These are phyloP conservation scores for Cisticola juncidis DNA, from an alignment of 2,113 vertebrate species.

Conservation along the genomic window DNA sequence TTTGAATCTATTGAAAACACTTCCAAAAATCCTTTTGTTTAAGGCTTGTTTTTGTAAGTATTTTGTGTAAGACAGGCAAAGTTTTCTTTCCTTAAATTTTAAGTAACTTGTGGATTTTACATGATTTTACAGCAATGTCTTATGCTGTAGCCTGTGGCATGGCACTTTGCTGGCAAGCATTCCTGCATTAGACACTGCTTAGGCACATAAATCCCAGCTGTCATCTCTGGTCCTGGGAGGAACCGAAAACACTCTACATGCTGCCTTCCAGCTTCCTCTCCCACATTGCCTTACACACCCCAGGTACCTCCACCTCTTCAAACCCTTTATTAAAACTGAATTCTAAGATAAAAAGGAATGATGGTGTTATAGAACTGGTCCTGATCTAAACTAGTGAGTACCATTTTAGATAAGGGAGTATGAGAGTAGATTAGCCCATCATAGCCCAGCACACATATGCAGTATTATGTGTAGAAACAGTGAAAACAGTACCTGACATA, in stretches of 20 bases:
- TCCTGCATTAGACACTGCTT: neutral
- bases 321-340: neutral
- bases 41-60: slow-evolving; percentile 2
- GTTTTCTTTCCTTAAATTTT: slow-evolving; percentile 34
- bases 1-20: neutral
- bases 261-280: neutral
- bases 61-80: slow-evolving; percentile 11
- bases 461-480: neutral
- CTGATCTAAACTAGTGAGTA: neutral
- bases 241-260: neutral
- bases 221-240: neutral
- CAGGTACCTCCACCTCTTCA: neutral
- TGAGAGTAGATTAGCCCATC: neutral
- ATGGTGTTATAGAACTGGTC: neutral
- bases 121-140: neutral
- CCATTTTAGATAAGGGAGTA: neutral
- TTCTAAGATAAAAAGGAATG: neutral
- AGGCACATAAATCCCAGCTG: neutral
- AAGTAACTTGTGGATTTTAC: slow-evolving; percentile 7
- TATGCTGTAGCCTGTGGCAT: neutral
- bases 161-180: neutral
- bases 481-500: neutral
- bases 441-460: neutral
- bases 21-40: slow-evolving; percentile 33
- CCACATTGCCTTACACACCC: neutral